Evolutionary conservation across 2,888 invertebrate genomes (phyloP), one percentile per base, ranked within the genome.

Genomic region (Boloria euphrosyne): DNA sequence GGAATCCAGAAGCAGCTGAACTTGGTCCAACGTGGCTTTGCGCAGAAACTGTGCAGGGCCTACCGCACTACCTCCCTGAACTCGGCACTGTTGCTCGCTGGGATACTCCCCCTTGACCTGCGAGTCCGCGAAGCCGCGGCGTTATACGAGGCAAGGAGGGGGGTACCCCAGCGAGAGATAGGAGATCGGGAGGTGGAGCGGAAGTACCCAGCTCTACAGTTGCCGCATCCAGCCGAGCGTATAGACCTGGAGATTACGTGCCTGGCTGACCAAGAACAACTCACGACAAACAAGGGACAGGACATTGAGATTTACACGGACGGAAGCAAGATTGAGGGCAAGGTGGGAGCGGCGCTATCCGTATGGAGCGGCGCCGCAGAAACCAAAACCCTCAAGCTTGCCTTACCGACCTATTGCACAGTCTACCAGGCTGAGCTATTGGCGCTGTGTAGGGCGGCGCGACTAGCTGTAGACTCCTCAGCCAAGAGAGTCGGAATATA

Each of bases 361-460:
- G 13, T 55, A 13, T 62, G 57, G 61, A 27, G 13, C 1, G 49
- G 14, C 0, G 46, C 7, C 0, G 31, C 14, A 2, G 57, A 52
- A 61, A 66, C n/a, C 17, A 51, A 46, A 46, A 1, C 38, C 44
- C 13, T 51, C 14, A 57, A 66, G 44, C 43, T 62, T n/a, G 13
- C 43, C 1, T 14, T 66, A 3, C 55, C 46, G 7, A 16, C 38
- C 2, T 66, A 46, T 18, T 66, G 61, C 13, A 31, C 54, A 0
- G 46, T 61, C 13, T 66, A 60, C 44, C 51, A 62, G 27, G 61
- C 61, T 2, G 55, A 66, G 17, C 10, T 66, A 27, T 22, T 46
- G 3, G 61, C 61, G 0, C 7, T 55, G 6, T 47, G 22, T 3
- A 22, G 22, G 17, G 44, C 44, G 7, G 13, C 13, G 1, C 44